These are phyloP conservation scores for Etheostoma spectabile DNA, from an alignment of 2,113 vertebrate genomes.

Conservation along the genomic window DNA sequence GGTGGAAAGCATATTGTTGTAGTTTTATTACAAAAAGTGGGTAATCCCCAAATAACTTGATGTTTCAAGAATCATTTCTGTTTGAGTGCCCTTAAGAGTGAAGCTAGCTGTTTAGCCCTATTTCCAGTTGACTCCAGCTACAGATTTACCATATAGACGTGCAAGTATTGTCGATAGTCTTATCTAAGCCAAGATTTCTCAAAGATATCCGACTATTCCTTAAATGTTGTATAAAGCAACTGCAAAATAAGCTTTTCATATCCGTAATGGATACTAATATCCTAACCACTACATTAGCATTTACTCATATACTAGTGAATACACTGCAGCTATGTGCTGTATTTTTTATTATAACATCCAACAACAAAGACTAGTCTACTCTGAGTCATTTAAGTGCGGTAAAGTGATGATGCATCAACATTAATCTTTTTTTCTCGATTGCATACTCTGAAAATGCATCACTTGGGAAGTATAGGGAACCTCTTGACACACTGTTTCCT, in stretches of 20 bases:
- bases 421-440: slow-evolving; percentile 76
- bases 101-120: background rate
- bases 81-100: background rate
- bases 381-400: slow-evolving; percentile 67
- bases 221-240: background rate
- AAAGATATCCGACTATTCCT: too few relatives aligned
- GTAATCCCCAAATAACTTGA: background rate
- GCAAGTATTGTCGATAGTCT: too few relatives aligned
- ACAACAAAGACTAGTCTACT: slow-evolving; percentile 36
- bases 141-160: too few relatives aligned
- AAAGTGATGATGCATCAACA: slow-evolving; percentile 81
- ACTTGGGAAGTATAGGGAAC: slow-evolving; percentile 81
- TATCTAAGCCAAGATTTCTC: too few relatives aligned
- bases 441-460: slow-evolving; percentile 75
- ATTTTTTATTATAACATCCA: slow-evolving; percentile 21
- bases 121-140: too few relatives aligned
- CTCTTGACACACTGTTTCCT: slow-evolving; percentile 85
- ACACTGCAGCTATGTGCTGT: slow-evolving; percentile 2
- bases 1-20: background rate
- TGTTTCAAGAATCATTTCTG: background rate
- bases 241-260: background rate
- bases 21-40: background rate
- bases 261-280: background rate
- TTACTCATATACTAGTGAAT: background rate
- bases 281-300: background rate